Percentiles rank a stretch among this genome's conserved stretches.
These are phyloP conservation scores for Leucopsar rothschildi DNA, from an alignment of 2,113 vertebrate genomes.

Conservation along the genomic window DNA sequence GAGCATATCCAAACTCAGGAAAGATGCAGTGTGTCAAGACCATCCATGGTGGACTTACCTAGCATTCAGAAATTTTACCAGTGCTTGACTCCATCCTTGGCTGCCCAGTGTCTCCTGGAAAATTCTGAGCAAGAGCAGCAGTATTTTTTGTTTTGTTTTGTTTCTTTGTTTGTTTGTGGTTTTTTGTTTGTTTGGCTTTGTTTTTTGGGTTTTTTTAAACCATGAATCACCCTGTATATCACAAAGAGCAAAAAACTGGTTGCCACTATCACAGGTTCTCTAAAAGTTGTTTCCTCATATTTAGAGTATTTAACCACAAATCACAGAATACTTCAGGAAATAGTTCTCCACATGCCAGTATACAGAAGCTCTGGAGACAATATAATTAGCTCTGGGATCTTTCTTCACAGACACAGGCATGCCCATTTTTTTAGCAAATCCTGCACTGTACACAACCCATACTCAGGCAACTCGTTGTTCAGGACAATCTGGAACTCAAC, in stretches of 20 bases:
- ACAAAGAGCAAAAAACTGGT: background rate
- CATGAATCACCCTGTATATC: background rate
- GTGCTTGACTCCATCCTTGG: background rate
- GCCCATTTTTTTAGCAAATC: background rate
- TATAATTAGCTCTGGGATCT: background rate
- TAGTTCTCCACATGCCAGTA: background rate
- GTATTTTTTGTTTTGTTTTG: too few species aligned
- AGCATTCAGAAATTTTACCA: background rate
- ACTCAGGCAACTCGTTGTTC: rapidly evolving
- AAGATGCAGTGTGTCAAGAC: rapidly evolving
- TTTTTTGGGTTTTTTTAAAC: background rate
- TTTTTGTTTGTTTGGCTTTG: background rate
- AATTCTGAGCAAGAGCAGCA: background rate
- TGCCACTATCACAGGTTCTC: background rate
- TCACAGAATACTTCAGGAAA: background rate
- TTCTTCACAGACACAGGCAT: background rate
- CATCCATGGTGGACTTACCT: background rate
- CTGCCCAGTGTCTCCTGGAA: background rate
- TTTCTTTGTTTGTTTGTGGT: background rate
- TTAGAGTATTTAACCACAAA: background rate
- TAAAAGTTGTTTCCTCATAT: background rate
- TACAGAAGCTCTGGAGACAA: background rate
- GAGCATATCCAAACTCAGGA: rapidly evolving
- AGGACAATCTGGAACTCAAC: background rate
- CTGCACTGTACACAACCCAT: background rate